phyloP scores from a whole-genome alignment of 2,797 vertebrate species.

The Perodicticus potto region DNA sequence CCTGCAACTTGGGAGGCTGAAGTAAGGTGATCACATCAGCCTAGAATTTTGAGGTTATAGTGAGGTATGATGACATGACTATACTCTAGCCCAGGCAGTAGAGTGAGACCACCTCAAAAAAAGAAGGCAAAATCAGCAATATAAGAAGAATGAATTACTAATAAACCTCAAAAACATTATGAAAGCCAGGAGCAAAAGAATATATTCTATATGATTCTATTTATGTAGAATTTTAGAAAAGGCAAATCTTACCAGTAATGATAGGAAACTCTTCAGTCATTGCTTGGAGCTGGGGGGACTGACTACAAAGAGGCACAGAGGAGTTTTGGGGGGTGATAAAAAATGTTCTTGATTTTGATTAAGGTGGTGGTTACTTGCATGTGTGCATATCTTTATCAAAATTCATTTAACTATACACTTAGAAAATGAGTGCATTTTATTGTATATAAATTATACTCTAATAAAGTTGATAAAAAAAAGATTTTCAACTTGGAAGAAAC shows the following conservation, averaged over 20 bases:
- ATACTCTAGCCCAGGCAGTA: background rate
- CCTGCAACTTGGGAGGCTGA: no score
- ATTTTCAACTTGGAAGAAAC: slow-evolving; percentile 15
- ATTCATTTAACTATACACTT: background rate
- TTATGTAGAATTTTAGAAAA: slow-evolving; percentile 21
- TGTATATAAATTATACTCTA: background rate
- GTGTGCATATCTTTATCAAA: background rate
- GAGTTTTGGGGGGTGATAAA: background rate
- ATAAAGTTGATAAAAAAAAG: background rate
- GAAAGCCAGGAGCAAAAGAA: background rate
- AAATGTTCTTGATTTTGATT: background rate
- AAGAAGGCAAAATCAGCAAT: slow-evolving; percentile 6
- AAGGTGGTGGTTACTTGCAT: background rate
- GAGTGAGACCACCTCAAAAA: background rate
- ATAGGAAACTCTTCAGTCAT: background rate
- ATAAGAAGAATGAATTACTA: background rate
- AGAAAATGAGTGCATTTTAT: background rate
- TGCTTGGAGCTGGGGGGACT: background rate
- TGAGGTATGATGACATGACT: background rate
- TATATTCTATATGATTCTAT: background rate
- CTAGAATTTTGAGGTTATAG: background rate
- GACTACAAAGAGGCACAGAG: background rate
- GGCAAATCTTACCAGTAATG: background rate
- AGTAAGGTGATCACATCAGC: background rate
- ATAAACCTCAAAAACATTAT: background rate